Evolutionary conservation across 2,113 vertebrate species (phyloP), one percentile per base, ranked within the genome.

Genomic region (Gulo gulo): DNA sequence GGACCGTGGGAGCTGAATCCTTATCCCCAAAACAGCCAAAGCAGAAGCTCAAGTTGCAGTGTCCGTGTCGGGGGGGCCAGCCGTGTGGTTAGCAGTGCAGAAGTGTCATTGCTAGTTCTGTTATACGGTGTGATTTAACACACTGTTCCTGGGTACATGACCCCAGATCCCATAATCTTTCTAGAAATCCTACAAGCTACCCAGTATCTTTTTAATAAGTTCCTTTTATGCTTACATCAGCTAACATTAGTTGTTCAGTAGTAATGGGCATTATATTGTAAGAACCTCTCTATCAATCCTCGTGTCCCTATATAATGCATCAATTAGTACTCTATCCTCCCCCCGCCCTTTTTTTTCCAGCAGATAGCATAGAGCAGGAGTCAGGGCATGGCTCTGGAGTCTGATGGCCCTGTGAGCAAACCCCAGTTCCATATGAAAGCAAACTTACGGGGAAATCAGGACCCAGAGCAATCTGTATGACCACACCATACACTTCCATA

Each of bases 1-100:
- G 52, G 36, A 24, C 29, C 0, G 0, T 15, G 24, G 4, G 20
- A 29, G 45, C 10, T 39, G 21, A 26, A 24, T 16, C 59, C 18
- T 78, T 0, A 4, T 52, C 11, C 45, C 34, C 52, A 57, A 71
- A 10, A 31, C 12, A 23, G 76, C 21, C 59, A 36, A 39, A 26
- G 7, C 74, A 55, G n/a, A 57, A 65, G 20, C 4, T 84, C 18
- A 14, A 61, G 14, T 15, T 61, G 2, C 52, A 79, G 59, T 18
- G 65, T 45, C 63, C 31, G 14, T 18, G 23, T 34, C 16, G 24
- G 5, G n/a, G n/a, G 21, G 10, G 18, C 18, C 61, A 47, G 5
- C 1, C 13, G 1, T 9, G 14, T 65, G 57, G 59, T 29, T 21
- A 76, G 36, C 24, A 5, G 13, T 34, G 45, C 29, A 42, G 50